Base-by-base conservation (phyloP, 2,888 invertebrate genomes). In the Elysia crispata region DNA sequence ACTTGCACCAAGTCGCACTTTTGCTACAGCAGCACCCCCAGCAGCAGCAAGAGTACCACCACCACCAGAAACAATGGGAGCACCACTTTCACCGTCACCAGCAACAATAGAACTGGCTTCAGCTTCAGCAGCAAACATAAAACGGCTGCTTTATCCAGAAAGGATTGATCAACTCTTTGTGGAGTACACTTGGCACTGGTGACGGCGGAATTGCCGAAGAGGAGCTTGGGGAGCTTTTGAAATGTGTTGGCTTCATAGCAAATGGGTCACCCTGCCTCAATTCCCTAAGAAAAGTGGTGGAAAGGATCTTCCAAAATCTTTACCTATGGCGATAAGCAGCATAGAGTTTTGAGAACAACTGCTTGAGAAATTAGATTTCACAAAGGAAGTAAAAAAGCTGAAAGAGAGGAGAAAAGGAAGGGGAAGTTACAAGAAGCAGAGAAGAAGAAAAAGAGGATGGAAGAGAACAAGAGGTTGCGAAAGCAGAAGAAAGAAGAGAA, bases 1-100 rank as follows among this genome's bases (percentile, higher is more conserved):
- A 62, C 66, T 76, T 25, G 64, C 30, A 62, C 76, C 64, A 66
- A 76, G 76, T 66, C 31, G 28, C 30, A 31, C 69, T 25, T 69
- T 30, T 31, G 18, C 57, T 50, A 75, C 73, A 23, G 8, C 70
- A 70, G 70, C 41, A 33, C 70, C 41, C 31, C 70, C 13, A 20
- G 54, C 54, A 54, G 54, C 64, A n/a, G 64, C 15, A 31, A 31
- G 30, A 69, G 69, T n/a, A 69, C 23, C 69, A 30, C 11, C 69
- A 69, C 30, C 69, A 31, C 31, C 31, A 25, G 15, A 28, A 69
- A 15, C 69, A 69, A 15, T 31, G 30, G 30, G 30, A 69, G 15
- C 69, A n/a, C 15, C 18, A 64, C 18, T 15, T 30, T 23, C 69
- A 31, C 13, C 69, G 8, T 31, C 31, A 31, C 30, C 69, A 69